A percentile compares a stretch with the other conserved stretches of the same genome.
These are phyloP conservation scores for Cephonodes hylas DNA, from an alignment of 2,888 invertebrate species.

Conservation along the genomic window DNA sequence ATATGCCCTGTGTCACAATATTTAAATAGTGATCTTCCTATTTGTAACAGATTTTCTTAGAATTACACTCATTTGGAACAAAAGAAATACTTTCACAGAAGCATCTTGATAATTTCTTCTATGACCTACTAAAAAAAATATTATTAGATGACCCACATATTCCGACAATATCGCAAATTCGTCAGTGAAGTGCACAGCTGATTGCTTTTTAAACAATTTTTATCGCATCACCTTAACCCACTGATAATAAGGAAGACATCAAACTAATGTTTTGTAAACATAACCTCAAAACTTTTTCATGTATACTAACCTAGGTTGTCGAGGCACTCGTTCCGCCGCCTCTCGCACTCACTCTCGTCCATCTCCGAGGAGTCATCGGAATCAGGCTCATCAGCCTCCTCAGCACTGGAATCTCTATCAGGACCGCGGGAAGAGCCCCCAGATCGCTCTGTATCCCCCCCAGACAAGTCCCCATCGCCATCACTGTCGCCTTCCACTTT, in stretches of 20 bases:
- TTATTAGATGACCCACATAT: neutral
- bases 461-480: conserved; percentile 85
- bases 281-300: conserved; percentile 59
- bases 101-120: neutral
- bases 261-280: conserved; percentile 73
- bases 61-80: neutral
- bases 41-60: too few species aligned
- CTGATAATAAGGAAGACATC: neutral
- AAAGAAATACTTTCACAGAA: neutral
- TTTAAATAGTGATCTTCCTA: too few species aligned
- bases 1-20: too few species aligned
- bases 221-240: neutral
- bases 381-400: conserved; percentile 89
- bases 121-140: conserved; percentile 1
- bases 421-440: conserved; percentile 85
- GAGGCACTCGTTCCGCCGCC: conserved; percentile 89
- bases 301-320: conserved; percentile 84
- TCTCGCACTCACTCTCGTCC: conserved; percentile 95
- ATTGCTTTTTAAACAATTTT: neutral
- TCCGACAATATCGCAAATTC: neutral
- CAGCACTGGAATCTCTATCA: conserved; percentile 86
- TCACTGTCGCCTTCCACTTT: conserved; percentile 84
- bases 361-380: conserved; percentile 93
- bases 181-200: neutral
- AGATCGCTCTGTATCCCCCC: conserved; percentile 85